These are phyloP conservation scores for Eira barbara DNA, from an alignment of 2,113 vertebrate genomes.

Conservation along the genomic window DNA sequence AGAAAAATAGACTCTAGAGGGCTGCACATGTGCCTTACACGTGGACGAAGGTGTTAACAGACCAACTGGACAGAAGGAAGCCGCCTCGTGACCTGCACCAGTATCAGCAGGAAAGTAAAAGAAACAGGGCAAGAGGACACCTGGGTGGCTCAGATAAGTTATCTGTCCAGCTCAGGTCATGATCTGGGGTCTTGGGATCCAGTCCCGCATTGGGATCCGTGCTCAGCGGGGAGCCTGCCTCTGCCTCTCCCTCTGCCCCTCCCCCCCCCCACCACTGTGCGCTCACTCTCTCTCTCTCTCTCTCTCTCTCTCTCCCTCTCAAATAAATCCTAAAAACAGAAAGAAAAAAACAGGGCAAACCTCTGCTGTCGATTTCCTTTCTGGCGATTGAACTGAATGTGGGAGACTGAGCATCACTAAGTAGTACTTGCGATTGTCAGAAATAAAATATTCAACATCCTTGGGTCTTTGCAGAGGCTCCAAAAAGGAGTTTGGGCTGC, in stretches of 20 bases:
- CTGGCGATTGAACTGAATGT: neutral
- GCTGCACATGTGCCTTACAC: too few species aligned
- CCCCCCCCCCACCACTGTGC: too few species aligned
- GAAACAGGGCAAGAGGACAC: neutral
- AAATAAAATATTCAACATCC: neutral
- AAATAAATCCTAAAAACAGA: too few species aligned
- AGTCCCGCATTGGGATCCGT: too few species aligned
- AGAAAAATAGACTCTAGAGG: neutral
- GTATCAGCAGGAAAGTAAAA: neutral
- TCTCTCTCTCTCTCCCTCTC: too few species aligned
- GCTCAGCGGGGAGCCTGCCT: too few species aligned
- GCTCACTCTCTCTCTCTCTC: too few species aligned
- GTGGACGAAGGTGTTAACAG: accelerated
- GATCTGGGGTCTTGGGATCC: too few species aligned
- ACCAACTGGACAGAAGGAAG: neutral
- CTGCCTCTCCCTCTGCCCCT: too few species aligned
- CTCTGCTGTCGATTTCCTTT: neutral
- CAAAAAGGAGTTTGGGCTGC: neutral
- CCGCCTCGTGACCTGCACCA: accelerated
- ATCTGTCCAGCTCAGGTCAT: too few species aligned
- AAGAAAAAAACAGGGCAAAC: neutral
- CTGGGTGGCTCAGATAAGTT: too few species aligned
- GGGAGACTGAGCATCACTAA: neutral
- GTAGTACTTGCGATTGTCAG: neutral
- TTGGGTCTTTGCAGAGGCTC: neutral